A percentile compares a stretch with the other conserved stretches of the same genome.
These are phyloP conservation scores for Poliocrania exsul DNA, from an alignment of 2,797 vertebrate species.

Conservation along the genomic window DNA sequence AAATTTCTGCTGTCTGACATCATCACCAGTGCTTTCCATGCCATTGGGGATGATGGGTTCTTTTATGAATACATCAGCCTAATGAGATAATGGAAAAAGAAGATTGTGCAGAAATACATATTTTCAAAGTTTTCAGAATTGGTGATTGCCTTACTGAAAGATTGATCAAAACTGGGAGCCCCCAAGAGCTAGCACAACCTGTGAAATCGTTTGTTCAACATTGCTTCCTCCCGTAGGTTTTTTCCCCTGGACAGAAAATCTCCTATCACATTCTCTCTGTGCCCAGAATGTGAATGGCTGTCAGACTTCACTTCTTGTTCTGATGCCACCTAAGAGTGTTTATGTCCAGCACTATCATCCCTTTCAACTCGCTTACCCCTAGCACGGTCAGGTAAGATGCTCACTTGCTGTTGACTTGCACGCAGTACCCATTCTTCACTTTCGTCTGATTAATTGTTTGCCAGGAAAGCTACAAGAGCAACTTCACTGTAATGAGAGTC, in stretches of 20 bases:
- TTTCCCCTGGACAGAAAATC: background rate
- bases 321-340: background rate
- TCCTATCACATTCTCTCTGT: conserved; percentile 19
- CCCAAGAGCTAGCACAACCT: background rate
- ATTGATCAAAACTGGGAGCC: background rate
- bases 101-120: background rate
- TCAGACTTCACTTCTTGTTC: conserved; percentile 12
- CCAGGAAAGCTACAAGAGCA: background rate
- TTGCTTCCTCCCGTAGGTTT: background rate
- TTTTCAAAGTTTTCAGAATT: background rate
- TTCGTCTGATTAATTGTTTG: background rate
- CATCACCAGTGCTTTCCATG: background rate
- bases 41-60: background rate
- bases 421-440: background rate
- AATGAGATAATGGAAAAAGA: background rate
- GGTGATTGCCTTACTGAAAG: background rate
- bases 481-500: background rate
- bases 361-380: background rate
- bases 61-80: background rate
- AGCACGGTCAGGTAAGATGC: background rate
- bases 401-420: conserved; percentile 8
- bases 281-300: conserved; percentile 16
- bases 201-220: conserved; percentile 29
- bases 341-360: background rate
- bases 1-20: background rate